A percentile compares a stretch with the other conserved stretches of the same genome.
Evolutionary conservation across 1,140 invertebrate species (phyloP).

Genomic region (Drosophila eugracilis): DNA sequence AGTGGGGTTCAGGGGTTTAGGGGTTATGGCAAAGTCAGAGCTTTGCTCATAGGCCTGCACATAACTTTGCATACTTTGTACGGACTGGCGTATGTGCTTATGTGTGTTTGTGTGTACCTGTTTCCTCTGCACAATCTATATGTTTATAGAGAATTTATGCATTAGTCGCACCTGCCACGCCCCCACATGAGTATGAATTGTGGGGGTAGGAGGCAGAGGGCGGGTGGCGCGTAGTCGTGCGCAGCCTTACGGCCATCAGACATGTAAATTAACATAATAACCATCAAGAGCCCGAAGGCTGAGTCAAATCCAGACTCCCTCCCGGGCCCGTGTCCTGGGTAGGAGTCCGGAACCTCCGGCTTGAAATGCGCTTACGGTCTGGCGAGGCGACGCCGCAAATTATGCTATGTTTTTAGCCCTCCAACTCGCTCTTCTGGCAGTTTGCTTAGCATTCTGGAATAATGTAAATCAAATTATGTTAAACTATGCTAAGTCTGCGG

Average conservation of each 20-base stretch:
- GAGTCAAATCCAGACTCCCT: slow-evolving; percentile 39
- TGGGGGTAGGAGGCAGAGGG: no score
- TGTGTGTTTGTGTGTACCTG: not conserved
- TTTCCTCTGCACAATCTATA: slow-evolving; percentile 14
- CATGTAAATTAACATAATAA: slow-evolving; percentile 78
- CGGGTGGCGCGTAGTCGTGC: slow-evolving; percentile 11
- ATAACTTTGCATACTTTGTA: slow-evolving; percentile 52
- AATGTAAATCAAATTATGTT: slow-evolving; percentile 50
- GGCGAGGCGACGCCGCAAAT: slow-evolving; percentile 47
- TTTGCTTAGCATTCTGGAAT: slow-evolving; percentile 36
- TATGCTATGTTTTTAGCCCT: slow-evolving; percentile 60
- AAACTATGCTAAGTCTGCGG: slow-evolving; percentile 45
- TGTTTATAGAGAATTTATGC: slow-evolving; percentile 70
- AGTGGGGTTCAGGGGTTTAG: no score
- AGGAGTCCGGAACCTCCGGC: slow-evolving; percentile 14
- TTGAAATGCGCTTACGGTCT: slow-evolving; percentile 64
- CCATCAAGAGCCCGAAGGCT: slow-evolving; percentile 52
- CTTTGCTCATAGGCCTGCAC: slow-evolving; percentile 48
- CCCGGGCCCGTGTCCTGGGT: slow-evolving; percentile 41
- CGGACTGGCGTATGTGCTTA: not conserved
- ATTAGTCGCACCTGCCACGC: slow-evolving; percentile 64
- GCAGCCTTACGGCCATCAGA: slow-evolving; percentile 61
- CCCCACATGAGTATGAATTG: not conserved
- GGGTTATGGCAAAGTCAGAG: slow-evolving; percentile 14
- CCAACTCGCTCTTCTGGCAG: slow-evolving; percentile 10